Conservation (phyloP, 2,113 vertebrate species). For the Thunnus thynnus region DNA sequence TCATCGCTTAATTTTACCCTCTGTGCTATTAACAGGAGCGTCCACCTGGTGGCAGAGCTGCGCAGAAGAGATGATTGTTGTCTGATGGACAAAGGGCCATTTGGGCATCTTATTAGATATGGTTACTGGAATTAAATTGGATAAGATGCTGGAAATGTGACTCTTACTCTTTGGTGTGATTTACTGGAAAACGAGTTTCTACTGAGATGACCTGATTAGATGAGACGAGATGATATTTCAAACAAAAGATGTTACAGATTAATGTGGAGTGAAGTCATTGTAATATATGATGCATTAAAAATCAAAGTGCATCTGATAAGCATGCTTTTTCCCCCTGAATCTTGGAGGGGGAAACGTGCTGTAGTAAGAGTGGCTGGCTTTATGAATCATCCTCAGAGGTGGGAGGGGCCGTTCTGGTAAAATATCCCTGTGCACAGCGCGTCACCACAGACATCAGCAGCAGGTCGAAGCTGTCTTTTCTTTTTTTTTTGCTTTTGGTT, state of each 20-base stretch:
- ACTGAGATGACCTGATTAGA: too few species aligned
- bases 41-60: conserved; percentile 58
- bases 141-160: not conserved
- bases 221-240: too few species aligned
- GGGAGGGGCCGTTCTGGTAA: conserved; percentile 69
- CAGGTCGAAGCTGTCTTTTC: conserved; percentile 10
- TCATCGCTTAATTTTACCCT: not conserved
- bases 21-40: not conserved
- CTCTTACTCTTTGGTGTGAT: too few species aligned
- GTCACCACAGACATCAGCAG: conserved; percentile 38
- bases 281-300: not conserved
- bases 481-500: not conserved
- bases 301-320: not conserved
- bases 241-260: not conserved
- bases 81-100: not conserved
- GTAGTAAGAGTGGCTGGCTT: conserved; percentile 52
- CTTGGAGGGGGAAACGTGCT: not conserved
- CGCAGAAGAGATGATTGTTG: not conserved
- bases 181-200: too few species aligned
- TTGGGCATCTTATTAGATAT: too few species aligned
- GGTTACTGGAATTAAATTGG: not conserved
- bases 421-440: conserved; percentile 21
- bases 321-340: not conserved
- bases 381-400: conserved; percentile 51
- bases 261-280: not conserved